Percentiles rank a stretch among this genome's conserved stretches.
phyloP scores from a whole-genome alignment of 1,140 invertebrate genomes.

The Calosoma granatense region DNA sequence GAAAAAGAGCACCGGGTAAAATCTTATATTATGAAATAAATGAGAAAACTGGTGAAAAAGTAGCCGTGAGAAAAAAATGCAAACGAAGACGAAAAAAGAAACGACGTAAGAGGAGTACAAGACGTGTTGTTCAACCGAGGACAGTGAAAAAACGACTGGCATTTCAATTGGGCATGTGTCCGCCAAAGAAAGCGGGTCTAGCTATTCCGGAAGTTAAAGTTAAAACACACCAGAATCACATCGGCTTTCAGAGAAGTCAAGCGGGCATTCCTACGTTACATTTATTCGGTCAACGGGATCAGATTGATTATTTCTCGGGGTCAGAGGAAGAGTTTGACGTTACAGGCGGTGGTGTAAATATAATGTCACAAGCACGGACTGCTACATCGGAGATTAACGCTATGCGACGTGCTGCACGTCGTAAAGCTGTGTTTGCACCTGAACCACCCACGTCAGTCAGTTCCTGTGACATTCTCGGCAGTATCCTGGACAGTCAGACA shows the following conservation, averaged over 20 bases:
- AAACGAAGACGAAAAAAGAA: slow-evolving; percentile 35
- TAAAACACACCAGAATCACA: background rate
- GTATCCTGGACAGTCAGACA: slow-evolving; percentile 64
- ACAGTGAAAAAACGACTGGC: slow-evolving; percentile 36
- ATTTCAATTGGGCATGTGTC: slow-evolving; percentile 33
- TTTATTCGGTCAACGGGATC: slow-evolving; percentile 49
- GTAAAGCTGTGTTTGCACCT: slow-evolving; percentile 38
- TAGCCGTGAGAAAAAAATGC: slow-evolving; percentile 38
- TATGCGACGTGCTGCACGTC: slow-evolving; percentile 34
- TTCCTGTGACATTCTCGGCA: slow-evolving; percentile 52
- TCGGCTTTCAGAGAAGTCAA: slow-evolving; percentile 13
- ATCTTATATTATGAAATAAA: slow-evolving; percentile 43
- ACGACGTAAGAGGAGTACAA: background rate
- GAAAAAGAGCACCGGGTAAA: slow-evolving; percentile 21
- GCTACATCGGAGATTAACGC: slow-evolving; percentile 31
- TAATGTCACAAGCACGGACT: slow-evolving; percentile 35
- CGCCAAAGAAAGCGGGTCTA: slow-evolving; percentile 21
- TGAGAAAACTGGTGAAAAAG: slow-evolving; percentile 40
- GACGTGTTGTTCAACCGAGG: slow-evolving; percentile 18
- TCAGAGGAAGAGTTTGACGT: slow-evolving; percentile 37
- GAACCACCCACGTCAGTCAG: slow-evolving; percentile 30
- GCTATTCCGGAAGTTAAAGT: slow-evolving; percentile 20
- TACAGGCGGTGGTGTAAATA: slow-evolving; percentile 25
- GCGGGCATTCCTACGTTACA: slow-evolving; percentile 34
- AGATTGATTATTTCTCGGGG: slow-evolving; percentile 52